Percentiles rank a stretch among this genome's conserved stretches.
Evolutionary conservation across 53 echinoderm and acorn worm species (phyloP).

Genomic region (Zoroaster sp.): DNA sequence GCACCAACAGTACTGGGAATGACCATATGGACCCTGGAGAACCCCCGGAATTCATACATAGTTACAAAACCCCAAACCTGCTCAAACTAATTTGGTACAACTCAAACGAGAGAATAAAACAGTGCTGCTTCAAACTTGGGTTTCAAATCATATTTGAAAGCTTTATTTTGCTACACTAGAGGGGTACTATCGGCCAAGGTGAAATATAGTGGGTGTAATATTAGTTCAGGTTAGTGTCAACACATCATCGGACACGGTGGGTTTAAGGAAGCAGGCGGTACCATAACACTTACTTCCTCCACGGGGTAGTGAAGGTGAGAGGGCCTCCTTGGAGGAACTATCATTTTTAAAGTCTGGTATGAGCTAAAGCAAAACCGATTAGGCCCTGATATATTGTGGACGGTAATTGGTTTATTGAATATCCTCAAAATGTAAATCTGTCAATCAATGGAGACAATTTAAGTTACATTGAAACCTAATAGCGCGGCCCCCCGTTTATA

Average conservation of each 20-base stretch:
- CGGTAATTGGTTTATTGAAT: constrained; percentile 39
- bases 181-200: too few species aligned
- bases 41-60: too few species aligned
- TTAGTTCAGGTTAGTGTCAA: background rate
- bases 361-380: background rate
- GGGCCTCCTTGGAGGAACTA: background rate
- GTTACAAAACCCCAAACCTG: too few species aligned
- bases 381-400: background rate
- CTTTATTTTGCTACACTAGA: too few species aligned
- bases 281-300: constrained; percentile 24
- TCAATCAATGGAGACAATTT: background rate
- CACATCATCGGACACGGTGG: constrained; percentile 29
- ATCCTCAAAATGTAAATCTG: background rate
- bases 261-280: background rate
- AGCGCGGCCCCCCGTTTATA: too few species aligned
- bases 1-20: too few species aligned
- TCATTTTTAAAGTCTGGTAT: background rate
- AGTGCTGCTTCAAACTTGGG: too few species aligned
- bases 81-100: too few species aligned
- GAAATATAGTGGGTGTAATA: too few species aligned
- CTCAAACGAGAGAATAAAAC: too few species aligned
- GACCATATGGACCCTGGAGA: too few species aligned
- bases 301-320: constrained; percentile 27
- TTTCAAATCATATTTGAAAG: too few species aligned
- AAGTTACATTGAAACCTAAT: background rate